Conservation (phyloP, 2,888 invertebrate species). For the Cylloceria caligata region DNA sequence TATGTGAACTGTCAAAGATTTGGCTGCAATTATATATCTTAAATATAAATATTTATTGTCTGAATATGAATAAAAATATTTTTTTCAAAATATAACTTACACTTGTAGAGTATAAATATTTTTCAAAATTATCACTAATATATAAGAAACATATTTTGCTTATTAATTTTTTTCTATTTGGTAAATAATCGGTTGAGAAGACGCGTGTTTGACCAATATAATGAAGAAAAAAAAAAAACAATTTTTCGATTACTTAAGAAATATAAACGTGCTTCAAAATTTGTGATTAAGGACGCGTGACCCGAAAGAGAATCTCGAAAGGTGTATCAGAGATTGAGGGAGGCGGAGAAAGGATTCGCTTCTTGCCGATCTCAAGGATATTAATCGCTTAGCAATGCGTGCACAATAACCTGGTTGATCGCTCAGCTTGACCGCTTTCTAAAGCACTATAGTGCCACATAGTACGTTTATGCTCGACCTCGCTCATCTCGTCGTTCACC, state of each 20-base stretch:
- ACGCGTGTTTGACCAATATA: background rate
- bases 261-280: background rate
- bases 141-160: too few relatives aligned
- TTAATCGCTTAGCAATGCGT: conserved; percentile 80
- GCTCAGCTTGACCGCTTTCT: conserved; percentile 69
- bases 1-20: too few relatives aligned
- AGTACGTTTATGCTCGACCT: conserved; percentile 54
- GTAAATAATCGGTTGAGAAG: background rate
- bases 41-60: too few relatives aligned
- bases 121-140: too few relatives aligned
- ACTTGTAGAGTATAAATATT: too few relatives aligned
- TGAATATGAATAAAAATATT: too few relatives aligned
- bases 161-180: too few relatives aligned
- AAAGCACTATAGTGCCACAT: conserved; percentile 34
- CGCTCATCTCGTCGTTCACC: conserved; percentile 68
- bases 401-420: conserved; percentile 77
- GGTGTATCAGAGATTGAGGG: background rate
- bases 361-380: conserved; percentile 68
- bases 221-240: too few relatives aligned
- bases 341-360: conserved; percentile 63
- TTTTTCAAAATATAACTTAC: too few relatives aligned
- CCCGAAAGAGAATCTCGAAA: background rate
- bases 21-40: too few relatives aligned
- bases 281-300: background rate
- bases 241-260: too few relatives aligned